These are phyloP conservation scores for Ostrea edulis DNA, from an alignment of 1,140 invertebrate genomes.

Conservation along the genomic window DNA sequence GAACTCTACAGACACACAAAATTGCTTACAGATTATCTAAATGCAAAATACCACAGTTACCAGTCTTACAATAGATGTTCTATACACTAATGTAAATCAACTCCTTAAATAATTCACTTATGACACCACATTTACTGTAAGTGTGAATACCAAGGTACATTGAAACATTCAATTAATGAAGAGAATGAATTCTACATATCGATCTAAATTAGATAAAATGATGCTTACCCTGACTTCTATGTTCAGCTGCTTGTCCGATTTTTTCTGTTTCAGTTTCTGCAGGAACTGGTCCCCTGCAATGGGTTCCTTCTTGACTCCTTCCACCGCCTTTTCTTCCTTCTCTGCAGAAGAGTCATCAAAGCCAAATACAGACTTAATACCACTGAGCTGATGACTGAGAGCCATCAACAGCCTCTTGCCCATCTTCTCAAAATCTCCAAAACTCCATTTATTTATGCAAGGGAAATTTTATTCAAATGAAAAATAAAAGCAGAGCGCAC, in stretches of 20 bases:
- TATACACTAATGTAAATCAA: too few species aligned
- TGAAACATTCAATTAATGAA: not conserved
- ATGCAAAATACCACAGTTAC: too few species aligned
- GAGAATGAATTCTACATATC: not conserved
- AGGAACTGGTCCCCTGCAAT: conserved; percentile 63
- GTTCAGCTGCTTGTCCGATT: conserved; percentile 61
- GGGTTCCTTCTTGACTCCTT: conserved; percentile 60
- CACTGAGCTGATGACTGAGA: conserved; percentile 47
- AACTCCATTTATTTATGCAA: not conserved
- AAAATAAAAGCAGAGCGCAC: not conserved
- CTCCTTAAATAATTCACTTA: too few species aligned
- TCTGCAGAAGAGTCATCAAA: conserved; percentile 61
- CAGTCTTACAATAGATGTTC: too few species aligned
- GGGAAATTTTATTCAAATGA: not conserved
- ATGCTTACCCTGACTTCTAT: conserved; percentile 68
- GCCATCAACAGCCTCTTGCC: conserved; percentile 51
- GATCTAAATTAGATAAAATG: not conserved
- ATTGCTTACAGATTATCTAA: too few species aligned
- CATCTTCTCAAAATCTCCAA: conserved; percentile 40
- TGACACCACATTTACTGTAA: too few species aligned
- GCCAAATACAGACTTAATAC: conserved; percentile 55
- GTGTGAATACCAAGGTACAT: too few species aligned
- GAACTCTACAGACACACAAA: too few species aligned
- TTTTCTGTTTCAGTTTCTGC: conserved; percentile 60
- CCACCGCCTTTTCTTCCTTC: conserved; percentile 66